Percentiles rank a stretch among this genome's conserved stretches.
Conservation (phyloP, 2,888 invertebrate genomes). For the Aquatica leii region DNA sequence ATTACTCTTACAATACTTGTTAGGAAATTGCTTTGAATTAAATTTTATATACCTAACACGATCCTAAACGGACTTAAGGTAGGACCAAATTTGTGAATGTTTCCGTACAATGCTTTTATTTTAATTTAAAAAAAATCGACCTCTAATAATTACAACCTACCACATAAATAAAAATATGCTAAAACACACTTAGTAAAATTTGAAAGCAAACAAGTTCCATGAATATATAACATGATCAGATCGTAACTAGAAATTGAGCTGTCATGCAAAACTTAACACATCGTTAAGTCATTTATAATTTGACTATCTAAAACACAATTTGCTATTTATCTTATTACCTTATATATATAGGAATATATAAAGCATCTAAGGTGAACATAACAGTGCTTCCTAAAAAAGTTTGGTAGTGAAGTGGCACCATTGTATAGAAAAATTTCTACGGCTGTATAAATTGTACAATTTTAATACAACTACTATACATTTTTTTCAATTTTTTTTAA, state of each 20-base stretch:
- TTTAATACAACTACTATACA: constrained; percentile 16
- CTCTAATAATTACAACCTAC: constrained; percentile 1
- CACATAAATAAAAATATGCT: neutral
- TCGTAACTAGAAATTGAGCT: constrained; percentile 53
- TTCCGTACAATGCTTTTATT: too few species aligned
- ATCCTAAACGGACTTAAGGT: too few species aligned
- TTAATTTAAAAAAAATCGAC: too few species aligned
- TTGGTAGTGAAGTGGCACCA: constrained; percentile 56
- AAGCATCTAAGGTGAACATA: constrained; percentile 55
- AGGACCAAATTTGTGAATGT: too few species aligned
- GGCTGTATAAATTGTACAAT: constrained; percentile 52
- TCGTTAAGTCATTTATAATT: constrained; percentile 39
- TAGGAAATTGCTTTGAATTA: too few species aligned
- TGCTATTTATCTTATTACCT: constrained; percentile 48
- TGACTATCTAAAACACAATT: constrained; percentile 55
- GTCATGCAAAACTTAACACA: constrained; percentile 51
- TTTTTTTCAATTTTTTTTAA: constrained; percentile 17
- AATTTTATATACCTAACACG: too few species aligned
- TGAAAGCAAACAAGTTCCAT: constrained; percentile 41
- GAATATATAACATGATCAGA: constrained; percentile 43
- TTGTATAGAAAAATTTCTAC: constrained; percentile 47
- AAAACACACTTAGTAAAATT: constrained; percentile 3
- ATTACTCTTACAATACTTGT: too few species aligned
- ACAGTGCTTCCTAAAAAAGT: constrained; percentile 54
- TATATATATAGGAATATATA: constrained; percentile 54